phyloP scores from a whole-genome alignment of 2,113 vertebrate species.

The Grammomys dolichurus region DNA sequence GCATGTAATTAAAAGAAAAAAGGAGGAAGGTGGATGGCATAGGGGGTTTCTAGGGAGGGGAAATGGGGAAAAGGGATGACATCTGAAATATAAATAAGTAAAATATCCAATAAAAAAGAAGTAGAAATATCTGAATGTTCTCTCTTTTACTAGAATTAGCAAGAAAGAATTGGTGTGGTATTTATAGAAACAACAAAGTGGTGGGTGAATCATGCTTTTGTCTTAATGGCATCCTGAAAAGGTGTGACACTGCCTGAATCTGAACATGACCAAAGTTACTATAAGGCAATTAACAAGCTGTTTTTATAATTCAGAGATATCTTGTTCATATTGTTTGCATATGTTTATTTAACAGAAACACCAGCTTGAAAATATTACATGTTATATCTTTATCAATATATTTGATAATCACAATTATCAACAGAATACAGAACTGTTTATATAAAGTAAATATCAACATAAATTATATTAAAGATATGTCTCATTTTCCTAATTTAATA shows the following conservation, averaged over 20 bases:
- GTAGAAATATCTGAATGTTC: not conserved
- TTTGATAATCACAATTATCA: constrained; percentile 44
- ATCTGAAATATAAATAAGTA: too few species aligned
- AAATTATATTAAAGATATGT: constrained; percentile 74
- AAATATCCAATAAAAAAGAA: not conserved
- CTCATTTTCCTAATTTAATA: constrained; percentile 7
- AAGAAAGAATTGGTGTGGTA: not conserved
- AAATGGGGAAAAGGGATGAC: too few species aligned
- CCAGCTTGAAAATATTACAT: not conserved
- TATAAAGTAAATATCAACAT: not conserved
- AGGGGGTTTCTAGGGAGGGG: too few species aligned
- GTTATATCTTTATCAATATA: constrained; percentile 24
- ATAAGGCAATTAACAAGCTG: not conserved
- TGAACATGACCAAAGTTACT: not conserved
- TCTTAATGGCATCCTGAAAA: constrained; percentile 1
- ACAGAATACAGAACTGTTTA: not conserved
- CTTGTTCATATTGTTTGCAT: not conserved
- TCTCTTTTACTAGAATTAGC: not conserved
- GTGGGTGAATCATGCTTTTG: not conserved
- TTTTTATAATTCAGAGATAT: not conserved
- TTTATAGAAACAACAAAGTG: not conserved
- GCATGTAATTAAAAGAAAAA: too few species aligned
- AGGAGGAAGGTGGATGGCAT: too few species aligned
- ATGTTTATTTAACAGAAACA: constrained; percentile 29
- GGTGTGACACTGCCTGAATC: not conserved